Evolutionary conservation across 2,797 vertebrate genomes (phyloP), one percentile per base, ranked within the genome.

Genomic region (Echiichthys vipera): DNA sequence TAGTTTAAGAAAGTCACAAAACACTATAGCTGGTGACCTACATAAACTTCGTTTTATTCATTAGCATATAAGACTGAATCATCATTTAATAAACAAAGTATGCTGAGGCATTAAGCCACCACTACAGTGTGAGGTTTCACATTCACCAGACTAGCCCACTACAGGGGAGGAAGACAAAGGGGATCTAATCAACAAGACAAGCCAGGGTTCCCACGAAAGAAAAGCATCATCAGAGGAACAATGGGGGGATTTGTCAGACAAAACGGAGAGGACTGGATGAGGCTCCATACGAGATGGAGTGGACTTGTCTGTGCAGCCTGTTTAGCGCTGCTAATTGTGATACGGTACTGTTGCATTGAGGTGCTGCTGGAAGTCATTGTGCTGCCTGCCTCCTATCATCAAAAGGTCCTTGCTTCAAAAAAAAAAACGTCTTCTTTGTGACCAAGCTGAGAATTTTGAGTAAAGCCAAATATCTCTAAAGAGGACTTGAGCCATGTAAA

Each of bases 121-220:
- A 83, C 82, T 90, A 86, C 85, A 93, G 91, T 85, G 90, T 89
- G 89, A 90, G 87, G 81, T 92, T 91, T 92, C 88, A 89, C 88
- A 88, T 91, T 90, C 87, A 91, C 89, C 88, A 92, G 91, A 91
- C 92, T 86, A 78, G 86, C 89, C 92, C 86, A 73, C 89, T 88
- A 89, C 89, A 88, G 89, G 88, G 87, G 88, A 92, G 84, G 89
- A 93, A 94, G 92, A 94, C 93, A 94, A 94, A 93, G 93, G 93
- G 92, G 87, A 93, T 93, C 92, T 94, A 94, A 94, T 94, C 93
- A 94, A 94, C 92, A 93, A 92, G 92, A 94, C 92, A 94, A 93
- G 91, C 91, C 91, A 88, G 93, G 91, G 91, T 94, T 94, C 93
- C 93, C 93, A 94, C 92, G 93, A 93, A 93, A 93, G 91, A 93